These are phyloP conservation scores for Quadriops clusia DNA, from an alignment of 2,888 invertebrate species.

Conservation along the genomic window DNA sequence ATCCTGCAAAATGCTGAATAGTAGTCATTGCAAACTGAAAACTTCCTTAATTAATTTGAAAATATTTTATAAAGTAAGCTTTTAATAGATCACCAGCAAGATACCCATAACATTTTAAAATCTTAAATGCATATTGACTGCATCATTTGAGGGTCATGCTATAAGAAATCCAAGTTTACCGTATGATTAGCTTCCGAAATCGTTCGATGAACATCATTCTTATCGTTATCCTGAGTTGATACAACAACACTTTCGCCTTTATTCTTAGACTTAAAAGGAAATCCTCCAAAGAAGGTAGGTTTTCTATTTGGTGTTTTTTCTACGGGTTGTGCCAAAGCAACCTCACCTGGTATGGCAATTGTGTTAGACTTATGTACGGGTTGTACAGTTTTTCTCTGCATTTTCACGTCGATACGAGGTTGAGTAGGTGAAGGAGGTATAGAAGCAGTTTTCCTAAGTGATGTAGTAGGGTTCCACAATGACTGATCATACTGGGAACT, in stretches of 20 bases:
- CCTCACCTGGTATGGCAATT: slow-evolving; percentile 45
- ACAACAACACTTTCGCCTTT: slow-evolving; percentile 36
- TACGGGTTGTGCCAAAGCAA: slow-evolving; percentile 34
- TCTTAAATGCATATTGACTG: too few relatives aligned
- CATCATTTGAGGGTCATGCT: too few relatives aligned
- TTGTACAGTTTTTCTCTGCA: slow-evolving; percentile 25
- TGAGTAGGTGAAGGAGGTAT: slow-evolving; percentile 17
- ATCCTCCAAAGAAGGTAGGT: slow-evolving; percentile 33
- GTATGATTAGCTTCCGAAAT: too few relatives aligned
- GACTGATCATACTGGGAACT: slow-evolving; percentile 28
- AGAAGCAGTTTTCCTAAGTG: slow-evolving; percentile 34
- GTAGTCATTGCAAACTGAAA: too few relatives aligned
- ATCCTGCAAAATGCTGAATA: too few relatives aligned
- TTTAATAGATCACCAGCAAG: too few relatives aligned
- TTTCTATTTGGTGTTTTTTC: slow-evolving; percentile 38
- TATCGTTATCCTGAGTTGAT: slow-evolving; percentile 27
- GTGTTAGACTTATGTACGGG: slow-evolving; percentile 42
- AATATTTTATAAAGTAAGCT: too few relatives aligned
- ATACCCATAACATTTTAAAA: too few relatives aligned
- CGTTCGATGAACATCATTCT: slow-evolving; percentile 32
- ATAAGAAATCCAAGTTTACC: too few relatives aligned
- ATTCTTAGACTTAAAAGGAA: slow-evolving; percentile 46
- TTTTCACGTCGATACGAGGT: slow-evolving; percentile 18
- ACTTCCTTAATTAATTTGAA: too few relatives aligned
- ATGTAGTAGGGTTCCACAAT: slow-evolving; percentile 37